Conservation (phyloP, 1,140 invertebrate species). For the Drosophila teissieri region DNA sequence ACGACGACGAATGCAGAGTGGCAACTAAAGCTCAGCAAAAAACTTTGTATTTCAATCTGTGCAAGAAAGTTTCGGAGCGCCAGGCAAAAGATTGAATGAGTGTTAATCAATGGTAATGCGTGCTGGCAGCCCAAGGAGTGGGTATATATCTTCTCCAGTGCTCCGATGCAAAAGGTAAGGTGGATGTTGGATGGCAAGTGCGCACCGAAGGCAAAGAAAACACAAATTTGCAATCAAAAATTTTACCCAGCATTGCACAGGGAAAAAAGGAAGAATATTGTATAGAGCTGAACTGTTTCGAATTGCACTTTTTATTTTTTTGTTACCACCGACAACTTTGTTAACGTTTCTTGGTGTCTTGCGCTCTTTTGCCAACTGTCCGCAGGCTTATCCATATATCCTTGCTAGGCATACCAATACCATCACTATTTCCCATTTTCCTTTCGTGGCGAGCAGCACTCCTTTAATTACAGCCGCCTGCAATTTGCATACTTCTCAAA, state of each 20-base stretch:
- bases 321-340: slow-evolving; percentile 10
- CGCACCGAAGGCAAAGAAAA: slow-evolving; percentile 48
- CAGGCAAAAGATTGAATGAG: slow-evolving; percentile 70
- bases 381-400: slow-evolving; percentile 6
- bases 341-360: slow-evolving; percentile 11
- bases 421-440: slow-evolving; percentile 8
- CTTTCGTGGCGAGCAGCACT: slow-evolving; percentile 1
- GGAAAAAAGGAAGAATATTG: slow-evolving; percentile 15
- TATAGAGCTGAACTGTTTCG: slow-evolving; percentile 6
- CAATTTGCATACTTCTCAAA: slow-evolving; percentile 38
- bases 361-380: slow-evolving; percentile 16
- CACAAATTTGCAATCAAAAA: slow-evolving; percentile 78
- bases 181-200: slow-evolving; percentile 44
- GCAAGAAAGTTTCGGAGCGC: slow-evolving; percentile 70
- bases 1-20: slow-evolving; percentile 39
- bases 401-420: too few relatives aligned
- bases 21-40: slow-evolving; percentile 61
- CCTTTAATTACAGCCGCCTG: slow-evolving; percentile 36
- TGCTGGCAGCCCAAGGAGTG: slow-evolving; percentile 54
- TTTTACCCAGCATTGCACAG: slow-evolving; percentile 33
- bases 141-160: not conserved
- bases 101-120: slow-evolving; percentile 80
- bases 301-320: not conserved
- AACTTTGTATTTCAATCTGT: slow-evolving; percentile 82
- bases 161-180: slow-evolving; percentile 35